phyloP scores from a whole-genome alignment of 2,113 vertebrate species.

The Anhinga rufa region DNA sequence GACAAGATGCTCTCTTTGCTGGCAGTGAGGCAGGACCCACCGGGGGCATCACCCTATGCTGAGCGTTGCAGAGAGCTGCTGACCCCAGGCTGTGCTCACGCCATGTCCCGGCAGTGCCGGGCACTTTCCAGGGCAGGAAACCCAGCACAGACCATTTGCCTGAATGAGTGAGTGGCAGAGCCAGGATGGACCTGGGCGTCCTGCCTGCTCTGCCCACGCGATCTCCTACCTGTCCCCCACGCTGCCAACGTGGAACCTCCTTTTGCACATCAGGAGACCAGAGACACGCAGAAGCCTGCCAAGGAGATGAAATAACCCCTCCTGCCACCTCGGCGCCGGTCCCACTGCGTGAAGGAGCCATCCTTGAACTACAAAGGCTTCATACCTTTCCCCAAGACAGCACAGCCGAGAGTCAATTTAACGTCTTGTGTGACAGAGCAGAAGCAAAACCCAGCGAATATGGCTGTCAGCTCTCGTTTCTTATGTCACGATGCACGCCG shows the following conservation, averaged over 20 bases:
- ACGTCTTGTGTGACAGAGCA: neutral
- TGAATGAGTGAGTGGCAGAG: neutral
- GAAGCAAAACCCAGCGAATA: neutral
- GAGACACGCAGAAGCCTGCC: neutral
- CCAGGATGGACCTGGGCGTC: neutral
- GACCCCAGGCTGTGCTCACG: neutral
- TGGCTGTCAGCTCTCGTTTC: neutral
- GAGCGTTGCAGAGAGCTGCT: neutral
- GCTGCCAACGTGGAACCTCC: neutral
- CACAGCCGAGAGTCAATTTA: neutral
- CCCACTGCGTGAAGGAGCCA: neutral
- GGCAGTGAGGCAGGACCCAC: neutral
- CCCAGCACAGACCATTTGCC: neutral
- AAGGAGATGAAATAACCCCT: neutral
- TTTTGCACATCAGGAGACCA: neutral
- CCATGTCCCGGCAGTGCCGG: neutral
- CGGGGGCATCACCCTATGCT: neutral
- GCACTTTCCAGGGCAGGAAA: neutral
- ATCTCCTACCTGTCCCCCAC: neutral
- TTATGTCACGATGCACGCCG: neutral
- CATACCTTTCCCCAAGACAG: neutral
- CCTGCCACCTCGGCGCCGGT: neutral
- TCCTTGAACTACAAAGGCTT: neutral
- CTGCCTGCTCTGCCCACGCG: neutral
- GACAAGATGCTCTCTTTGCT: neutral